Evolutionary conservation across 2,113 vertebrate species (phyloP), one percentile per base, ranked within the genome.

Genomic region (Peromyscus polionotus): DNA sequence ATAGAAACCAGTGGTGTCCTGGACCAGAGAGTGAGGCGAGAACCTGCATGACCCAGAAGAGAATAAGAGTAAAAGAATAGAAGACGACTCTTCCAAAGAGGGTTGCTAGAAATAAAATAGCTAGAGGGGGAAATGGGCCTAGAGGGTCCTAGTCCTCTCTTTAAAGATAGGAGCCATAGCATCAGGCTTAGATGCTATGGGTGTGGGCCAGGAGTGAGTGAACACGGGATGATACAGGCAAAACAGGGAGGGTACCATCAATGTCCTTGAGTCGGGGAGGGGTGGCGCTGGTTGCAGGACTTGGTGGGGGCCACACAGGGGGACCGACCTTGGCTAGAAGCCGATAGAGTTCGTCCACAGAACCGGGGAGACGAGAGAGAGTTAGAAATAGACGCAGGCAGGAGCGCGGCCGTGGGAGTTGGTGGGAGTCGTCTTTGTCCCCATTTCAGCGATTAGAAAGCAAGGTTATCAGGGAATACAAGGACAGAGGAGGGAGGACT

Each of bases 401-500:
- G 88, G 39, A 42, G 20, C 42, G 70, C 36, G 54, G 70, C 14
- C 0, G 70, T 80, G 65, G 51, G 51, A 33, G 77, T 65, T 48
- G 54, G 36, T 63, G 65, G 45, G 80, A 70, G 9, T 45, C 72
- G 20, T 80, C 65, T 70, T 76, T 87, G 54, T 76, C 75, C 39
- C 67, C 39, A 42, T 91, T 77, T 90, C 94, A 48, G 59, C 4
- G 67, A 67, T 24, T 36, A n/a, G 75, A 83, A 26, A 91, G 65
- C 83, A 95, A 97, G 90, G 87, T 90, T 83, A 79, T 93, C 73
- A 36, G 42, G 59, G 79, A 84, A 91, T 76, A 70, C 19, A 8
- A 85, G 17, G 59, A 31, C 14, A 48, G 57, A 90, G 67, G 36
- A 88, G 76, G 86, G 65, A 65, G 51, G 75, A 14, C 20, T 0